A percentile compares a stretch with the other conserved stretches of the same genome.
These are phyloP conservation scores for Pseudorhiza aurosa DNA, from an alignment of 30 jellyfish, hydroid and myxozoan genomes.

Conservation along the genomic window DNA sequence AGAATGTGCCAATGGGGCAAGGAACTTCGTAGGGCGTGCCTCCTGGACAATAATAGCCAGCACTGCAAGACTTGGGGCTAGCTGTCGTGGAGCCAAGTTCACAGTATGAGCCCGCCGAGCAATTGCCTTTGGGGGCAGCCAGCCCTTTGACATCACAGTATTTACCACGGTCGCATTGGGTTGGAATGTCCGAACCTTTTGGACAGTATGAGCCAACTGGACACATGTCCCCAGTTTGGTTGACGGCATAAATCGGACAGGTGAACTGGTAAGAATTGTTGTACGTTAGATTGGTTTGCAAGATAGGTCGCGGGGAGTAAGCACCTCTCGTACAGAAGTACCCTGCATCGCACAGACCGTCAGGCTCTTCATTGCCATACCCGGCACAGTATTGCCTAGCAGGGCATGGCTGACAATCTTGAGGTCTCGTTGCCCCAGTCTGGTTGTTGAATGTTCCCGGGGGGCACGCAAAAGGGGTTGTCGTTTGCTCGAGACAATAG, in stretches of 20 bases:
- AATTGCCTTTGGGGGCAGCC: constrained; percentile 84
- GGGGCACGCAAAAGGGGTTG: constrained; percentile 93
- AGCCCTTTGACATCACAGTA: constrained; percentile 79
- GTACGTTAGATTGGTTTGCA: constrained; percentile 50
- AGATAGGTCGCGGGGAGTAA: constrained; percentile 80
- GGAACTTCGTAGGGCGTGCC: constrained; percentile 80
- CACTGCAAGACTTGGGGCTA: constrained; percentile 60
- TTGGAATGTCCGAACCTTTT: constrained; percentile 77
- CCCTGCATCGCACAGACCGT: constrained; percentile 87
- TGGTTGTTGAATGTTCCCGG: constrained; percentile 94
- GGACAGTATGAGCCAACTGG: constrained; percentile 92
- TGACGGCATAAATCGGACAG: constrained; percentile 91
- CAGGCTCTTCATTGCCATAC: constrained; percentile 78
- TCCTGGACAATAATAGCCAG: constrained; percentile 90
- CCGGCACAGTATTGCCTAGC: constrained; percentile 89
- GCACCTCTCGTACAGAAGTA: constrained; percentile 86
- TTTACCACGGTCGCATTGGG: constrained; percentile 86
- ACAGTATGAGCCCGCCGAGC: constrained; percentile 91
- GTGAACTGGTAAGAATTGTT: constrained; percentile 78
- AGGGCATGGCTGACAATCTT: constrained; percentile 93
- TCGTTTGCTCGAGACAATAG: constrained; percentile 86
- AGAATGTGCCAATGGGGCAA: constrained; percentile 93
- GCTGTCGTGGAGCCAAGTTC: constrained; percentile 72
- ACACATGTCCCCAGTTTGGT: constrained; percentile 93
- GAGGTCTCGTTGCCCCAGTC: constrained; percentile 78